Evolutionary conservation across 2,888 invertebrate genomes (phyloP).

Genomic region (Pachydiplax longipennis): DNA sequence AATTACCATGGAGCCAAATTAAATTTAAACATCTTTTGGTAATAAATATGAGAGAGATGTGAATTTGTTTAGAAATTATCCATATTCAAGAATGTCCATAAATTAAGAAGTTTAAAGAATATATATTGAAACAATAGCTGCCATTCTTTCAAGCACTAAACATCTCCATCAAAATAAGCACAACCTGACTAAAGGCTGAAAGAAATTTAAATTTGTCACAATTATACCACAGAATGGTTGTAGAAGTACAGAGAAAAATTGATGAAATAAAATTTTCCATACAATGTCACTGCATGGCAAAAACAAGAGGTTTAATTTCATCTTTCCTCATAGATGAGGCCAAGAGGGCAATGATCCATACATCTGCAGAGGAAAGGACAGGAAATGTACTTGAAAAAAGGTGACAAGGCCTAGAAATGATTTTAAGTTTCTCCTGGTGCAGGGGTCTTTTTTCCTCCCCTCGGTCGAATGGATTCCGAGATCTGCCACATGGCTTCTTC

Average conservation of each 20-base stretch:
- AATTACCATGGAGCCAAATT: not conserved
- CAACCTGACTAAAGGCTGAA: not conserved
- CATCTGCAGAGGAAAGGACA: not conserved
- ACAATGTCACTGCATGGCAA: not conserved
- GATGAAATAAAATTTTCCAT: no score
- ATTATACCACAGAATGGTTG: no score
- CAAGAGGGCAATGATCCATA: not conserved
- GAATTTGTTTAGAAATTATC: not conserved
- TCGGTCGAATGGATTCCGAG: conserved; percentile 94
- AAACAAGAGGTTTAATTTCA: not conserved
- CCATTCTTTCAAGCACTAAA: not conserved
- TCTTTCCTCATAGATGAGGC: not conserved
- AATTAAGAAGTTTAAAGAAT: not conserved
- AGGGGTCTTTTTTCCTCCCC: conserved; percentile 66
- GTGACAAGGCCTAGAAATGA: not conserved
- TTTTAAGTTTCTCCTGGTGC: not conserved
- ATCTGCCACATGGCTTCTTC: conserved; percentile 99
- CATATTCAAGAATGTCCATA: not conserved
- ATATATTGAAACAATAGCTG: not conserved
- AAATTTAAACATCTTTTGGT: not conserved
- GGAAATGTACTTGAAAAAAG: not conserved
- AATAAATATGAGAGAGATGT: not conserved
- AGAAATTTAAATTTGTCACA: not conserved
- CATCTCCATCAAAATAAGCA: not conserved
- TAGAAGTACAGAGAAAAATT: no score